Percentiles rank a stretch among this genome's conserved stretches.
phyloP scores from a whole-genome alignment of 2,797 vertebrate species.

The Sebastes steindachneri region DNA sequence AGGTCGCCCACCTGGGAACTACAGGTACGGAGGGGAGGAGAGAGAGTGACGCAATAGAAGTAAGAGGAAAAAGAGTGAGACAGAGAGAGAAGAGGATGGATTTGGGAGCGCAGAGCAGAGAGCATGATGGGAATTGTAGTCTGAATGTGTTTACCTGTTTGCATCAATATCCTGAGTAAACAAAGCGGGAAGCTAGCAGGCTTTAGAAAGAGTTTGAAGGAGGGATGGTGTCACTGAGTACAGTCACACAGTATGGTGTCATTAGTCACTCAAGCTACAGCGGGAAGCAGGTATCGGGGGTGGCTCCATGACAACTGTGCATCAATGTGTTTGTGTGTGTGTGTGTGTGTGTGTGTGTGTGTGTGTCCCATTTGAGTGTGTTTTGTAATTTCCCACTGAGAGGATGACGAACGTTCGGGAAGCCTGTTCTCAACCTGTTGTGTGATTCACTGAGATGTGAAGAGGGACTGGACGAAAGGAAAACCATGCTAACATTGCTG shows the following conservation, averaged over 20 bases:
- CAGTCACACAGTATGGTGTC: conserved; percentile 35
- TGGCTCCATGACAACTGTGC: conserved; percentile 77
- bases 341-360: too few relatives aligned
- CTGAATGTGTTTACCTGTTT: conserved; percentile 10
- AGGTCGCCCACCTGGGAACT: conserved; percentile 62
- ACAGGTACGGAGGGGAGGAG: conserved; percentile 53
- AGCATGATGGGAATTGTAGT: conserved; percentile 20
- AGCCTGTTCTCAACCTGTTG: conserved; percentile 43
- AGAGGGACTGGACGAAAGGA: neutral
- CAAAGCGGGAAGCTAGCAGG: neutral
- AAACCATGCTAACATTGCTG: neutral
- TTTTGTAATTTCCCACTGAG: conserved; percentile 27
- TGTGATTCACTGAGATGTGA: conserved; percentile 24
- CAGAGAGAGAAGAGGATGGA: neutral
- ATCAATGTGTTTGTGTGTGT: neutral
- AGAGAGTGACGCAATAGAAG: neutral
- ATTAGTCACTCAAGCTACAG: conserved; percentile 73
- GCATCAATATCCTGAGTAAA: neutral
- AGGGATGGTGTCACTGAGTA: conserved; percentile 1
- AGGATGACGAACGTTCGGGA: conserved; percentile 26
- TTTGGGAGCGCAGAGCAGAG: neutral
- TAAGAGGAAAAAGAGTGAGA: neutral
- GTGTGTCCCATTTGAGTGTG: neutral
- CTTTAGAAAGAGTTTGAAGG: neutral
- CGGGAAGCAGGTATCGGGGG: conserved; percentile 69